Conservation (phyloP, 2,797 vertebrate species). For the Pagetopsis macropterus region DNA sequence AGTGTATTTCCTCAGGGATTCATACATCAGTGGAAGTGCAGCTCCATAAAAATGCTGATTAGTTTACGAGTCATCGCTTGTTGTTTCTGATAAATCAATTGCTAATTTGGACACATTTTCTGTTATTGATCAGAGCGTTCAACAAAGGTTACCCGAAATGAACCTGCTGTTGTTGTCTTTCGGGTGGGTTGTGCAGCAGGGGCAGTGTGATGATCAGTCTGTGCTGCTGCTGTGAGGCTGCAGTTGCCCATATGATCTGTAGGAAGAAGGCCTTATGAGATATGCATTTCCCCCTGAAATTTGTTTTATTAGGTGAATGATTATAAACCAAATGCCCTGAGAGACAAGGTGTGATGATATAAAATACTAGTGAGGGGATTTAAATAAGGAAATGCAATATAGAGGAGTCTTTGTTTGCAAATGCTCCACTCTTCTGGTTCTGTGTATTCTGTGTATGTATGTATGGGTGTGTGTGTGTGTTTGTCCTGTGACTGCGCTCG, state of each 20-base stretch:
- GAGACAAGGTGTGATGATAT: constrained; percentile 25
- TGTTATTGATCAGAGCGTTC: constrained; percentile 41
- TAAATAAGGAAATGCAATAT: constrained; percentile 11
- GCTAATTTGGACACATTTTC: constrained; percentile 28
- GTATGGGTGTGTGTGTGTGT: constrained; percentile 38
- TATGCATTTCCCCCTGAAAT: background rate
- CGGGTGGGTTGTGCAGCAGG: background rate
- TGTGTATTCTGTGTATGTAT: constrained; percentile 3
- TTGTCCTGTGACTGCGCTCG: constrained; percentile 71
- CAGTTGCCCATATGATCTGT: constrained; percentile 17
- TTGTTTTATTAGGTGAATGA: background rate
- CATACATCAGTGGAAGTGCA: constrained; percentile 35
- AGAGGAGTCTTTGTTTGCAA: constrained; percentile 52
- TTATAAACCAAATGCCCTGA: constrained; percentile 1
- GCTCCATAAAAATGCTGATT: constrained; percentile 38
- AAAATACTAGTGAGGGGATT: constrained; percentile 6
- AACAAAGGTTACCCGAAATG: background rate
- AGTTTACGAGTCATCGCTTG: constrained; percentile 44
- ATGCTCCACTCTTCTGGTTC: constrained; percentile 7
- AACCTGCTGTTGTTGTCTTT: constrained; percentile 1
- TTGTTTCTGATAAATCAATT: constrained; percentile 53
- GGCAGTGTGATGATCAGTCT: background rate
- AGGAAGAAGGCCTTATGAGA: constrained; percentile 1
- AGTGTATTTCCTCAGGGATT: constrained; percentile 29
- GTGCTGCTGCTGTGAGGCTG: constrained; percentile 7